Evolutionary conservation across 1,140 invertebrate genomes (phyloP).

Genomic region (Chrysomallon squamiferum): DNA sequence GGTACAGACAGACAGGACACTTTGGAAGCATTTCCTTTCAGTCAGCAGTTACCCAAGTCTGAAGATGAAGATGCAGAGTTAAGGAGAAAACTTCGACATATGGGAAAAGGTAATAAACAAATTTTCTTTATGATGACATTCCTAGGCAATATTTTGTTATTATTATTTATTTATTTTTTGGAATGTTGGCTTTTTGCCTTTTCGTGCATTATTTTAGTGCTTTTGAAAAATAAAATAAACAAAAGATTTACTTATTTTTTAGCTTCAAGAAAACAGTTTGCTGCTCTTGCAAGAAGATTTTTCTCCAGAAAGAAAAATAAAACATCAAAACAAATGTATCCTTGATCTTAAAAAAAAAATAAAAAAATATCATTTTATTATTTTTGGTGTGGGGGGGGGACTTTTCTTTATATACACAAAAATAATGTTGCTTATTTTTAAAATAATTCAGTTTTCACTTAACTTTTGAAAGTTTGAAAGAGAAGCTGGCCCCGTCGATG

Average conservation of each 20-base stretch:
- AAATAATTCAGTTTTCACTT: neutral
- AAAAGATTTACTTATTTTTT: too few species aligned
- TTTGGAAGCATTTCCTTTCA: constrained; percentile 61
- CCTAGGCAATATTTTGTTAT: too few species aligned
- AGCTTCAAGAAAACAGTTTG: constrained; percentile 54
- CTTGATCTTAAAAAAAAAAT: too few species aligned
- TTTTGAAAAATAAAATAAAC: too few species aligned
- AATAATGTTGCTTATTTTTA: neutral
- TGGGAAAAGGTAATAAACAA: constrained; percentile 76
- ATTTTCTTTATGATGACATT: neutral
- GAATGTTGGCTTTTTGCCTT: too few species aligned
- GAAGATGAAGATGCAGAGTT: constrained; percentile 79
- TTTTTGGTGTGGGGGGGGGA: too few species aligned
- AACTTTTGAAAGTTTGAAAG: constrained; percentile 32
- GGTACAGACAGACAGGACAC: constrained; percentile 54
- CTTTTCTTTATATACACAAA: too few species aligned
- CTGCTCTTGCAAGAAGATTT: constrained; percentile 48
- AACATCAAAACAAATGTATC: constrained; percentile 45
- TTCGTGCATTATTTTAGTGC: too few species aligned
- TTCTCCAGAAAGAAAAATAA: constrained; percentile 46
- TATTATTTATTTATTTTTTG: too few species aligned
- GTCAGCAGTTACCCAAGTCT: constrained; percentile 51
- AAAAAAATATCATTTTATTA: too few species aligned
- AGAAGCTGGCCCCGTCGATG: constrained; percentile 47
- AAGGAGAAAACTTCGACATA: constrained; percentile 82